A percentile compares a stretch with the other conserved stretches of the same genome.
Conservation (phyloP, 2,888 invertebrate genomes). For the Cheilosia vulpina region DNA sequence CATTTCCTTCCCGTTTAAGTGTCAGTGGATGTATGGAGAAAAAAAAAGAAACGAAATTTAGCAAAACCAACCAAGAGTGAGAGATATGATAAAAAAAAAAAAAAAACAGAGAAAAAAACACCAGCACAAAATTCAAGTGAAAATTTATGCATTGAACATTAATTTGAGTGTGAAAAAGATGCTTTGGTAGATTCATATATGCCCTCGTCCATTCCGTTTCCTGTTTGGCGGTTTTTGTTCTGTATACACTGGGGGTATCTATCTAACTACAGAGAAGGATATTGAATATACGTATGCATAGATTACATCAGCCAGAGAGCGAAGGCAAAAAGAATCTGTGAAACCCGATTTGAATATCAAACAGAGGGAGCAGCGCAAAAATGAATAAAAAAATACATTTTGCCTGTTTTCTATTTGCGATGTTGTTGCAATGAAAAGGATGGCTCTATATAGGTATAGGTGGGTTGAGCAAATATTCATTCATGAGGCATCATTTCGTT, state of each 20-base stretch:
- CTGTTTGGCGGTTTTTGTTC: constrained; percentile 52
- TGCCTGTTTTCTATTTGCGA: constrained; percentile 13
- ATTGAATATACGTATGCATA: constrained; percentile 42
- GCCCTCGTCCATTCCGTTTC: constrained; percentile 49
- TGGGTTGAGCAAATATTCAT: constrained; percentile 31
- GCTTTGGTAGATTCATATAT: constrained; percentile 23
- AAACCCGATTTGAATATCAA: constrained; percentile 73
- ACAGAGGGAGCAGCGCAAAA: constrained; percentile 25
- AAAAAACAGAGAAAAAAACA: not conserved
- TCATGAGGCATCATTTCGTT: constrained; percentile 50
- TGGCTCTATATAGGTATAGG: not conserved
- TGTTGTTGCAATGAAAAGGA: constrained; percentile 17
- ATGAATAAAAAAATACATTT: constrained; percentile 26
- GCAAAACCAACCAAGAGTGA: constrained; percentile 7
- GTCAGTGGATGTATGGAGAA: constrained; percentile 2
- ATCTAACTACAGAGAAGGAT: constrained; percentile 49
- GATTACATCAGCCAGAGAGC: constrained; percentile 59
- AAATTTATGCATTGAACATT: constrained; percentile 75
- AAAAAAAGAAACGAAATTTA: constrained; percentile 9
- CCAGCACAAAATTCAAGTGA: constrained; percentile 31
- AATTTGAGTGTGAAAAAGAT: constrained; percentile 75
- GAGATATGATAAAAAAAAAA: constrained; percentile 45
- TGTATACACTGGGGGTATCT: constrained; percentile 2
- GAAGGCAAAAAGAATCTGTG: constrained; percentile 56
- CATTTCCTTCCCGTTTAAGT: constrained; percentile 57